phyloP scores from a whole-genome alignment of 2,888 invertebrate species.

The Noctua pronuba region DNA sequence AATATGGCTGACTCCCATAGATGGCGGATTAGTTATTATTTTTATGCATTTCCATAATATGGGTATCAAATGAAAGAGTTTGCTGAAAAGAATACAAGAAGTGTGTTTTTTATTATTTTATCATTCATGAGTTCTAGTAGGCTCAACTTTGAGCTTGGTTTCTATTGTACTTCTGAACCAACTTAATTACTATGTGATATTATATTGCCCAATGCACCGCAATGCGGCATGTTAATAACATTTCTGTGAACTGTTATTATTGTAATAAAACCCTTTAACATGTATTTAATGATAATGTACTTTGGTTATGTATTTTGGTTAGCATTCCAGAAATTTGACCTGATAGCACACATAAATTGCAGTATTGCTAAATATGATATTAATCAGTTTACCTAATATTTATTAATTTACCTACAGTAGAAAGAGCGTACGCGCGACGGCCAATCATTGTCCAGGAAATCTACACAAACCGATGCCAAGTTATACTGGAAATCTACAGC shows the following conservation, averaged over 20 bases:
- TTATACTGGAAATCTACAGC: too few relatives aligned
- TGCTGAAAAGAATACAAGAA: too few relatives aligned
- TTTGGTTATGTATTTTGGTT: background rate
- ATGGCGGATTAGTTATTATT: too few relatives aligned
- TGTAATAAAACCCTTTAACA: constrained; percentile 11
- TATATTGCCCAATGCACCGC: constrained; percentile 15
- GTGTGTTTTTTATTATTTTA: too few relatives aligned
- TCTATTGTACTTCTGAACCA: constrained; percentile 2
- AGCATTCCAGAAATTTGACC: constrained; percentile 9
- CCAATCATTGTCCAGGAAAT: too few relatives aligned
- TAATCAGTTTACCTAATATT: background rate
- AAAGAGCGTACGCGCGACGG: too few relatives aligned
- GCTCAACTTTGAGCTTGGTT: background rate
- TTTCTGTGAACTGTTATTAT: constrained; percentile 9
- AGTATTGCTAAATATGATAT: background rate
- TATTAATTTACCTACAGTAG: background rate
- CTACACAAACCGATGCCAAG: too few relatives aligned
- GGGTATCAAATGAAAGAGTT: too few relatives aligned
- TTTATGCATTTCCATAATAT: too few relatives aligned
- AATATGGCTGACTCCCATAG: too few relatives aligned
- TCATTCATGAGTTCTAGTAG: background rate
- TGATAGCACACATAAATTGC: background rate
- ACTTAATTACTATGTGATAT: background rate
- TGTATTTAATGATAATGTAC: background rate
- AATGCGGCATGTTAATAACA: constrained; percentile 30